Evolutionary conservation across 2,113 vertebrate genomes (phyloP), one percentile per base, ranked within the genome.

Genomic region (Isurus oxyrinchus): DNA sequence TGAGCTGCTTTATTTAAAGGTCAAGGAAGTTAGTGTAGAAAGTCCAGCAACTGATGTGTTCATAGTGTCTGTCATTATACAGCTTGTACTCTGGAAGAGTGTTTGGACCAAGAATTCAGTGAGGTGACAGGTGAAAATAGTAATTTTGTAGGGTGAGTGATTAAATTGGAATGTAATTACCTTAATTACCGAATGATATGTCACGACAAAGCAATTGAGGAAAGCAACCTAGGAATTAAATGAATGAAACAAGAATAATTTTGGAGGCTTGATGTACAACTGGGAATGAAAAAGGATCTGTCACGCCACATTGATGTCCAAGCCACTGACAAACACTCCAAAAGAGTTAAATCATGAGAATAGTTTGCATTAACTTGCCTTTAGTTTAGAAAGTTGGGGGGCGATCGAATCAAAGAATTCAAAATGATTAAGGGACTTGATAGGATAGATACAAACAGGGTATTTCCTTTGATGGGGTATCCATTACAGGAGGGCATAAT

Each of bases 91-190:
- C 59, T 44, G 59, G n/a, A 40, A 63, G 61, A 94, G 19, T 63
- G 90, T 66, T 94, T n/a, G 19, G n/a, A 94, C 5, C 35, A 63
- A 94, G 14, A 44, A 40, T n/a, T n/a, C 40, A 53, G 40, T 69
- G 91, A 94, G 23, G 44, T 72, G 44, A 53, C 66, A 95, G 94
- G 44, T 72, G 94, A 72, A 95, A 95, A 72, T 44, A 95, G 49
- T 72, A 67, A 95, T 72, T 95, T 67, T 25, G 72, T 95, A 53
- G 66, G 66, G 10, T 72, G 94, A 72, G 66, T 53, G 25, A 95
- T 95, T 95, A 95, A 49, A 49, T 40, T 69, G 11, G 63, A 53
- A 49, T 11, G 10, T 93, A 95, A 95, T 72, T 95, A 95, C 23
- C 66, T 61, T 95, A 95, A 95, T 95, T 95, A 95, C 66, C 55